Evolutionary conservation across 1,140 invertebrate species (phyloP).

Genomic region (Elysia chlorotica): DNA sequence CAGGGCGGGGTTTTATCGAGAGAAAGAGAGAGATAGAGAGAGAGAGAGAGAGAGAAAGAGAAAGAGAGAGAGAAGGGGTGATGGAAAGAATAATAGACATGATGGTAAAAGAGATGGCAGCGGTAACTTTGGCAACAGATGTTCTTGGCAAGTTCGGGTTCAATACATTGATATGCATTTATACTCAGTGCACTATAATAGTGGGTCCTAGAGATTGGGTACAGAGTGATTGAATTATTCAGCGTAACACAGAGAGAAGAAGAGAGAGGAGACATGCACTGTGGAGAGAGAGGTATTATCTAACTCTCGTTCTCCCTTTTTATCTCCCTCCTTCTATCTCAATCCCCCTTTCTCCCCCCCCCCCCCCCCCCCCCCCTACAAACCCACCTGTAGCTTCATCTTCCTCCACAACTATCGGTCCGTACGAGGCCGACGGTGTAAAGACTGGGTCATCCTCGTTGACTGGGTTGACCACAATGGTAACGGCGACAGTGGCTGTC

Average conservation of each 20-base stretch:
- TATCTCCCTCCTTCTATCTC: too few species aligned
- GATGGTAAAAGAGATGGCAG: not conserved
- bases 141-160: too few species aligned
- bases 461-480: not conserved
- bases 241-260: not conserved
- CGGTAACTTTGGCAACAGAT: too few species aligned
- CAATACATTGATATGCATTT: too few species aligned
- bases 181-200: too few species aligned
- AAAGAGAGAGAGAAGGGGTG: not conserved
- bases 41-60: not conserved
- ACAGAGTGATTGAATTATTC: not conserved
- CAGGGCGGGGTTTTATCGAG: too few species aligned
- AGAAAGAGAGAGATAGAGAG: constrained; percentile 1
- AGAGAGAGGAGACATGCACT: not conserved
- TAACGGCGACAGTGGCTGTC: not conserved
- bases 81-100: not conserved
- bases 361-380: too few species aligned
- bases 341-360: too few species aligned
- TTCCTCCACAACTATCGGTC: not conserved
- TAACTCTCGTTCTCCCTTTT: too few species aligned
- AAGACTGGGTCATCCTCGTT: constrained; percentile 7
- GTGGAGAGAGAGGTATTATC: too few species aligned
- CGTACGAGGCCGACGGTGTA: not conserved
- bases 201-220: too few species aligned
- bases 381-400: not conserved